Conservation (phyloP, 37 sponge, comb jelly and placozoan species). For the Chondrilla cf. caribensis region DNA sequence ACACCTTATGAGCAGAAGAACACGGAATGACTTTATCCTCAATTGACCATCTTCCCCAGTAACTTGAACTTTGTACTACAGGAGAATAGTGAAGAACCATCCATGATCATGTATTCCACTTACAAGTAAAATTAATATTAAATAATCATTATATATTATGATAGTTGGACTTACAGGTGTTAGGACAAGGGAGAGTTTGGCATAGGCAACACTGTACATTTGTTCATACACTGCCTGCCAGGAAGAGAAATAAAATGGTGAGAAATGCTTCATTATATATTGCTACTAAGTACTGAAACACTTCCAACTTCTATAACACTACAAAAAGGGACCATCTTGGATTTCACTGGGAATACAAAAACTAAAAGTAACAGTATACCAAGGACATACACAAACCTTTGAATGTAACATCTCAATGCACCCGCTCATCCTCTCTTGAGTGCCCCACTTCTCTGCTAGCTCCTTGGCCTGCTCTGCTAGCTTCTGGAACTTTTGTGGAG, state of each 20-base stretch:
- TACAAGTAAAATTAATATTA: not conserved
- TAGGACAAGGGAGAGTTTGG: conserved; percentile 61
- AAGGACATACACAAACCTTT: too few relatives aligned
- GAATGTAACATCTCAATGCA: conserved; percentile 56
- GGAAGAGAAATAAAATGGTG: not conserved
- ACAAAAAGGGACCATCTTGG: too few relatives aligned
- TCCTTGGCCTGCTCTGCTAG: conserved; percentile 62
- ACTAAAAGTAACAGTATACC: too few relatives aligned
- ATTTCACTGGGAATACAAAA: too few relatives aligned
- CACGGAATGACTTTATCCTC: conserved; percentile 48
- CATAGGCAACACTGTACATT: conserved; percentile 75
- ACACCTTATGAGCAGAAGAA: conserved; percentile 70
- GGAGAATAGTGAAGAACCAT: too few relatives aligned
- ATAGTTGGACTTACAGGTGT: conserved; percentile 34
- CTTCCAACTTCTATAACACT: too few relatives aligned
- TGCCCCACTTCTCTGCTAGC: conserved; percentile 25
- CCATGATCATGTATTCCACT: too few relatives aligned
- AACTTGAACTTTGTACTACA: conserved; percentile 43
- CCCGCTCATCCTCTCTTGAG: conserved; percentile 59
- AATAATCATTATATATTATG: too few relatives aligned
- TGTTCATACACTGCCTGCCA: conserved; percentile 72
- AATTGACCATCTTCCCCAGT: conserved; percentile 31
- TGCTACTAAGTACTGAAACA: too few relatives aligned
- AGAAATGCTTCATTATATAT: too few relatives aligned
- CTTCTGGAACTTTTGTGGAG: conserved; percentile 79